phyloP scores from a whole-genome alignment of 2,888 invertebrate species.

The Achlya flavicornis region DNA sequence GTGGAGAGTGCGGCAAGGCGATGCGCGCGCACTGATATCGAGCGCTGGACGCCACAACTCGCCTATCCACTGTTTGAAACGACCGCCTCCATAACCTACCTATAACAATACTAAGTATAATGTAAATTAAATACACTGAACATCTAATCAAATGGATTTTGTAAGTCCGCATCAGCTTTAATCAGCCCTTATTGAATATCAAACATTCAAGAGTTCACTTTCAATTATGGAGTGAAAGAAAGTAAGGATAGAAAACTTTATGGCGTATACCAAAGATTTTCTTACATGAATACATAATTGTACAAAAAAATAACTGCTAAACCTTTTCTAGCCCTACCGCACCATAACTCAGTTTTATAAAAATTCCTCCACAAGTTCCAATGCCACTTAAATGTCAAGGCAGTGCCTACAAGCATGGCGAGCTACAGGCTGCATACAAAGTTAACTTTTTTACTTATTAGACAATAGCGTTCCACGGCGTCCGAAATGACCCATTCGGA shows the following conservation, averaged over 20 bases:
- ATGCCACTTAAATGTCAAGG: conserved; percentile 20
- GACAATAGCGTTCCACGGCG: conserved; percentile 45
- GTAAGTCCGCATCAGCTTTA: not conserved
- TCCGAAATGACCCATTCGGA: conserved; percentile 66
- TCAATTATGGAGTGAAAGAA: not conserved
- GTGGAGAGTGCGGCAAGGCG: conserved; percentile 42
- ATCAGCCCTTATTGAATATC: not conserved
- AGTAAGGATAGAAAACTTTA: too few relatives aligned
- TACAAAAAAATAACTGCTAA: not conserved
- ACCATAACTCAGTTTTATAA: conserved; percentile 12
- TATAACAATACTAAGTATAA: conserved; percentile 14
- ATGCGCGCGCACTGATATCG: conserved; percentile 75
- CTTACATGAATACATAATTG: too few relatives aligned
- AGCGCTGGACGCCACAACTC: conserved; percentile 48
- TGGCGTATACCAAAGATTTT: too few relatives aligned
- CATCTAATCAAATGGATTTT: not conserved
- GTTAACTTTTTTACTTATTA: conserved; percentile 47
- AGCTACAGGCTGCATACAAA: conserved; percentile 14
- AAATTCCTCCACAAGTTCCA: conserved; percentile 19
- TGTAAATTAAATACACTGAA: not conserved
- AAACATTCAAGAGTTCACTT: not conserved
- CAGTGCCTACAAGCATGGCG: conserved; percentile 14
- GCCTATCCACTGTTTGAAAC: conserved; percentile 23
- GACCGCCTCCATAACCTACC: conserved; percentile 22
- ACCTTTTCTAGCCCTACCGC: not conserved